These are phyloP conservation scores for Pterostichus niger DNA, from an alignment of 2,888 invertebrate species.

Conservation along the genomic window DNA sequence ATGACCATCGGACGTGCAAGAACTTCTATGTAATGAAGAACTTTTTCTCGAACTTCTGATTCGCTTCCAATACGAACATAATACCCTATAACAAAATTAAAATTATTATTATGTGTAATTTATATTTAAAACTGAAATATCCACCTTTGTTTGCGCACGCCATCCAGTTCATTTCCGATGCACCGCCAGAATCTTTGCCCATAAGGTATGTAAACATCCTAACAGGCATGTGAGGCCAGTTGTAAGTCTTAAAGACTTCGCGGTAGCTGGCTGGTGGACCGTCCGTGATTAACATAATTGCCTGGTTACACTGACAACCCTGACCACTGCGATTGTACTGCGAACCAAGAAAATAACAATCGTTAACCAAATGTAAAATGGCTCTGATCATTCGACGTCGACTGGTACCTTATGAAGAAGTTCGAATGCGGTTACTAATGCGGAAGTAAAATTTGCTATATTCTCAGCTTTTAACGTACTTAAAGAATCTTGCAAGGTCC, in stretches of 20 bases:
- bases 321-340: conserved; percentile 90
- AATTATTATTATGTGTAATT: conserved; percentile 59
- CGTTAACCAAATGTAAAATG: conserved; percentile 12
- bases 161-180: conserved; percentile 93
- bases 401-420: conserved; percentile 88
- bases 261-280: conserved; percentile 88
- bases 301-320: conserved; percentile 98
- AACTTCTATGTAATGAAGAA: conserved; percentile 96
- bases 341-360: conserved; percentile 69
- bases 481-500: conserved; percentile 88
- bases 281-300: conserved; percentile 97
- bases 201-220: conserved; percentile 98
- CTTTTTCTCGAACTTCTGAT: conserved; percentile 94
- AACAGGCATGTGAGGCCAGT: conserved; percentile 96
- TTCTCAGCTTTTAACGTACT: conserved; percentile 87
- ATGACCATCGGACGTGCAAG: conserved; percentile 97
- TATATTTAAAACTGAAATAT: neutral
- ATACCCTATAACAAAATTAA: conserved; percentile 82
- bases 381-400: neutral
- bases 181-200: conserved; percentile 94
- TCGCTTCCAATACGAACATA: conserved; percentile 93
- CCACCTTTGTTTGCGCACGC: conserved; percentile 98
- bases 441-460: conserved; percentile 94
- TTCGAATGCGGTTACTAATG: conserved; percentile 95
- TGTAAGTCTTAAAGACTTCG: conserved; percentile 86